These are phyloP conservation scores for Caenorhabditis panamensis DNA, from an alignment of 2,888 invertebrate species.

Conservation along the genomic window DNA sequence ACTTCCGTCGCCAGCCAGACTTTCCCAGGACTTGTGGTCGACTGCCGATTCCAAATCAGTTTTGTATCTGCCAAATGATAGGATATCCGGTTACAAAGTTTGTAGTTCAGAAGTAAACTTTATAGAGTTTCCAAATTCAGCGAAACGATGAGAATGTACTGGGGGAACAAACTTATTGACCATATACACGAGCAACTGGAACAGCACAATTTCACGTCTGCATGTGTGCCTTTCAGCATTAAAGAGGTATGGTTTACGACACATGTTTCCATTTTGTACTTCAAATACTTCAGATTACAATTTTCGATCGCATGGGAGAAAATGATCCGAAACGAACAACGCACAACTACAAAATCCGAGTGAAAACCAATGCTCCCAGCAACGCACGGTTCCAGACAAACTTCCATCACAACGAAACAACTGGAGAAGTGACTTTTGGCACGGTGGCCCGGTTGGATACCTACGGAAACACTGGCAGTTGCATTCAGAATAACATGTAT, in stretches of 20 bases:
- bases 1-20: slow-evolving; percentile 52
- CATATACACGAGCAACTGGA: slow-evolving; percentile 13
- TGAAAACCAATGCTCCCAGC: background rate
- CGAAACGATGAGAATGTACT: background rate
- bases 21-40: slow-evolving; percentile 54
- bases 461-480: slow-evolving; percentile 23
- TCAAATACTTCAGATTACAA: background rate
- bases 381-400: slow-evolving; percentile 23
- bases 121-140: background rate
- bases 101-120: background rate
- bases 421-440: background rate
- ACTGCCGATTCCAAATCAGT: slow-evolving; percentile 59
- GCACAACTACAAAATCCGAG: slow-evolving; percentile 22
- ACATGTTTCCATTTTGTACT: background rate
- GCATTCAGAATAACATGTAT: background rate
- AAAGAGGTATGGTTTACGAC: background rate
- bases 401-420: background rate
- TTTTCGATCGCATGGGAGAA: slow-evolving; percentile 9
- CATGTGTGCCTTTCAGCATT: slow-evolving; percentile 17
- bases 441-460: slow-evolving; percentile 19
- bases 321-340: slow-evolving; percentile 6
- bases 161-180: slow-evolving; percentile 8
- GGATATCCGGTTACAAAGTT: background rate
- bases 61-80: slow-evolving; percentile 63
- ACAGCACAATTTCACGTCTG: background rate